phyloP scores from a whole-genome alignment of 2,113 vertebrate species.

The Elephantulus edwardii region DNA sequence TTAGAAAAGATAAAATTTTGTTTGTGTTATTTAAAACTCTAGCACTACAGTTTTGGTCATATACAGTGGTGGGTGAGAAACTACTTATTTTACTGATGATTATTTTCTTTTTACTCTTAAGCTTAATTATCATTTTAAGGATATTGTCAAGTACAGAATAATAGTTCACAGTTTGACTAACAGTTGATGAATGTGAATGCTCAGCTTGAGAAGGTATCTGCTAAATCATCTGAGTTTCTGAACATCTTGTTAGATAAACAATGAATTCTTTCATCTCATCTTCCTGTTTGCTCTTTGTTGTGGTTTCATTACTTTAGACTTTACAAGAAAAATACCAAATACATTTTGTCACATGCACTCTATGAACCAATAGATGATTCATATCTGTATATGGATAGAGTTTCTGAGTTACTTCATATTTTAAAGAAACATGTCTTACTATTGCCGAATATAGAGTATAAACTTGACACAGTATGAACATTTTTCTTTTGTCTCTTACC shows the following conservation, averaged over 20 bases:
- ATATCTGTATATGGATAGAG: not conserved
- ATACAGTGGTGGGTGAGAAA: not conserved
- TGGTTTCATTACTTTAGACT: not conserved
- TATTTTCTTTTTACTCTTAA: not conserved
- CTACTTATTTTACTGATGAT: not conserved
- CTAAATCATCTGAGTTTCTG: constrained; percentile 48
- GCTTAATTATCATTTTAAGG: constrained; percentile 2
- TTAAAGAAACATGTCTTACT: not conserved
- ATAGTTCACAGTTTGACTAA: constrained; percentile 28
- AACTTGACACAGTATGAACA: not conserved
- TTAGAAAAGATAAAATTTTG: not conserved
- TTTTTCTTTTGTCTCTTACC: not conserved
- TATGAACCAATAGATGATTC: not conserved
- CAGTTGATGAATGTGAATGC: constrained; percentile 18
- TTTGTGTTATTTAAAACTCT: not conserved
- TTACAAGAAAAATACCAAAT: not conserved
- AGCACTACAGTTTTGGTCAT: not conserved
- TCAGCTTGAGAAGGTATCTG: constrained; percentile 47
- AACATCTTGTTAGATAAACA: constrained; percentile 46
- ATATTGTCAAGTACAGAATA: constrained; percentile 15
- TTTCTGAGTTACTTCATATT: not conserved
- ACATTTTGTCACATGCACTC: not conserved
- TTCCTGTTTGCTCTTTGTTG: not conserved
- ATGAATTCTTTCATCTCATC: constrained; percentile 4
- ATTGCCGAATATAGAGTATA: not conserved